Conservation (phyloP, 2,113 vertebrate species). For the Indri indri region DNA sequence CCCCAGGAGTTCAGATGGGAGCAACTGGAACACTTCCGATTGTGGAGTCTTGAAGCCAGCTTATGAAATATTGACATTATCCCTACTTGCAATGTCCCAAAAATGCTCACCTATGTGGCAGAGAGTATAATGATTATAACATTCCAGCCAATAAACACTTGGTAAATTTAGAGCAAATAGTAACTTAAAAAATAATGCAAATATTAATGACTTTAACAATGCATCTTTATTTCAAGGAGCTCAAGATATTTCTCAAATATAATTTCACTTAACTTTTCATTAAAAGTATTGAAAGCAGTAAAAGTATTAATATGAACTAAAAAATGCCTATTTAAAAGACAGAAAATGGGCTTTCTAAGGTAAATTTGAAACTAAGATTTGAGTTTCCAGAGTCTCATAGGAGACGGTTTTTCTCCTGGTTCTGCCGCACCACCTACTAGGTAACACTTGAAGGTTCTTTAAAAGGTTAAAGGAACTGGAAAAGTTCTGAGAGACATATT, state of each 20-base stretch:
- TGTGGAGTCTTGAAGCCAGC: not conserved
- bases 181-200: not conserved
- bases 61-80: not conserved
- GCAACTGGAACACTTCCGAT: fast-evolving
- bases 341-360: not conserved
- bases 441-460: not conserved
- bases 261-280: not conserved
- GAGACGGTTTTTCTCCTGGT: not conserved
- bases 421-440: not conserved
- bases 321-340: not conserved
- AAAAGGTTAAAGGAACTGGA: not conserved
- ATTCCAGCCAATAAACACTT: not conserved
- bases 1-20: not conserved
- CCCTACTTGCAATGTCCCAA: not conserved
- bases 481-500: not conserved
- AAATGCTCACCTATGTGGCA: not conserved
- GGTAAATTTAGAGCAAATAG: not conserved
- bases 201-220: constrained; percentile 11
- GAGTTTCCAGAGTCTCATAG: not conserved
- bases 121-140: not conserved
- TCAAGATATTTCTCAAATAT: not conserved
- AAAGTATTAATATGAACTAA: not conserved
- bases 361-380: not conserved
- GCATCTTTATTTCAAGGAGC: not conserved
- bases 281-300: not conserved